phyloP scores from a whole-genome alignment of 1,140 invertebrate species.

The Ganaspis sp. region DNA sequence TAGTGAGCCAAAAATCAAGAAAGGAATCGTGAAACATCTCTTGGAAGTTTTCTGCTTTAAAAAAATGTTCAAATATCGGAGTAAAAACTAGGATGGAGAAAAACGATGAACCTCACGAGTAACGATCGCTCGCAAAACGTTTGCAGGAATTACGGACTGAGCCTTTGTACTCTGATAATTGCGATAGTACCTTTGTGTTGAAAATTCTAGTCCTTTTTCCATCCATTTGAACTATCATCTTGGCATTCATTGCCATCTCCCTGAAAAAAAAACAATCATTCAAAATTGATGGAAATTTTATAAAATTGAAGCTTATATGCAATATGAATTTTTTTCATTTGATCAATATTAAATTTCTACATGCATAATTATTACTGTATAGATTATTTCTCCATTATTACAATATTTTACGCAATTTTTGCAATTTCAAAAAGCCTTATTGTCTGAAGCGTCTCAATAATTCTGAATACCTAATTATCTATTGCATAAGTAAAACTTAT shows the following conservation, averaged over 20 bases:
- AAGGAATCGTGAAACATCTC: too few species aligned
- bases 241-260: slow-evolving; percentile 88
- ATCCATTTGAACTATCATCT: slow-evolving; percentile 91
- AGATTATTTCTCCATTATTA: background rate
- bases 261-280: slow-evolving; percentile 76
- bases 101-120: background rate
- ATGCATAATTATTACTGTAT: background rate
- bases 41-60: too few species aligned
- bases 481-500: background rate
- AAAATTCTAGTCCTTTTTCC: slow-evolving; percentile 89
- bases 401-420: background rate
- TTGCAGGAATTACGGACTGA: background rate
- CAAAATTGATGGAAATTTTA: slow-evolving; percentile 8
- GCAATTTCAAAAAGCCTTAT: background rate
- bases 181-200: slow-evolving; percentile 84
- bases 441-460: background rate
- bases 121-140: background rate
- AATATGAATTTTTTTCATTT: background rate
- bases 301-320: too few species aligned
- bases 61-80: too few species aligned
- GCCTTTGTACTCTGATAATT: slow-evolving; percentile 30
- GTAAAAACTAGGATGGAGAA: too few species aligned
- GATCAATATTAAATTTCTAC: background rate
- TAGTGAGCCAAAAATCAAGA: too few species aligned
- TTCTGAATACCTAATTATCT: background rate